phyloP scores from a whole-genome alignment of 2,888 invertebrate species.

The Aphodius granarius region DNA sequence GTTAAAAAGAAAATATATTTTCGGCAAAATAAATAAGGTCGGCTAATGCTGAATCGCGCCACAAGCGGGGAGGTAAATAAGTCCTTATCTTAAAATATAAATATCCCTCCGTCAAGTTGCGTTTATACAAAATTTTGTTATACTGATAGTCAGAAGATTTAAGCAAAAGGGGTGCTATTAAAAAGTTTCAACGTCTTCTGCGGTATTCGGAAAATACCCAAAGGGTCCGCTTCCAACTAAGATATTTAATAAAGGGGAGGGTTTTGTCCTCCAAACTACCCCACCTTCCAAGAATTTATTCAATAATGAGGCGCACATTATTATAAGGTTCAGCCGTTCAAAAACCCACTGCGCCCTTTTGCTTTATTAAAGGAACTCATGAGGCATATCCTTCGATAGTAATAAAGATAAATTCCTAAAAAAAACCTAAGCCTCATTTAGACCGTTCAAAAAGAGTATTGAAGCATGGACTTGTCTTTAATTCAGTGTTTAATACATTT shows the following conservation, averaged over 20 bases:
- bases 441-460: too few relatives aligned
- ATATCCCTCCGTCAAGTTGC: neutral
- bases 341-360: neutral
- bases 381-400: too few relatives aligned
- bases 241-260: neutral
- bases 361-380: neutral
- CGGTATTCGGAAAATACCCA: neutral
- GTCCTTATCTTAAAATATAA: neutral
- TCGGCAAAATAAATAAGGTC: too few relatives aligned
- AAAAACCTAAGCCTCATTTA: too few relatives aligned
- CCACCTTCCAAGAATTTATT: neutral
- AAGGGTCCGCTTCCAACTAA: neutral
- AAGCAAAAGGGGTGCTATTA: neutral
- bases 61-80: neutral
- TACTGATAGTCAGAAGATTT: neutral
- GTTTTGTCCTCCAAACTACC: neutral
- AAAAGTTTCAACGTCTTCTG: neutral
- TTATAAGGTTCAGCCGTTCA: neutral
- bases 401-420: too few relatives aligned
- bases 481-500: neutral
- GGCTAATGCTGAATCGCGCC: neutral
- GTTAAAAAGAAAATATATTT: too few relatives aligned
- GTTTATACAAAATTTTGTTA: neutral
- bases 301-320: neutral
- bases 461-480: neutral